Evolutionary conservation across 2,113 vertebrate species (phyloP), one percentile per base, ranked within the genome.

Genomic region (Alligator mississippiensis): DNA sequence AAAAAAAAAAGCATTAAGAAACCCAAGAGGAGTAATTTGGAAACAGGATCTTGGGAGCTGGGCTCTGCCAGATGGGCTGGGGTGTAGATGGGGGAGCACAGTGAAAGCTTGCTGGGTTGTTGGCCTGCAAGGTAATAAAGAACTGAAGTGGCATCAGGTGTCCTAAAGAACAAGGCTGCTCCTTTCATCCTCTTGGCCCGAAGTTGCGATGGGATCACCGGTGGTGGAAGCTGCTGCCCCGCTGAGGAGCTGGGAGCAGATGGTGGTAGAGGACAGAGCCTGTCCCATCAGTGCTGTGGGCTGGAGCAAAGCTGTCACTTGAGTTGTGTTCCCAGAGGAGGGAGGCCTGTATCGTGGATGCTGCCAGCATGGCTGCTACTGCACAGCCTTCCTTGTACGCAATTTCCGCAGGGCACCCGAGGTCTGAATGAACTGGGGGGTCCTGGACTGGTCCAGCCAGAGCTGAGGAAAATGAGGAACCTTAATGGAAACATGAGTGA

Each of bases 1-100:
- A 38, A 38, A 38, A 38, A 90, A 89, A 94, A 75, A 82, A 91
- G 92, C 70, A 19, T 94, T 96, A 93, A 95, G 96, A 96, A 96
- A 96, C 78, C 6, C 64, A 9, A 72, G 77, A 92, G 90, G 80
- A 90, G 30, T 15, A 3, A n/a, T 96, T 91, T 79, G 82, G 95
- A 95, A 97, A 96, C 55, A 6, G 4, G 82, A 62, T 57, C 55
- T 88, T 80, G 90, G n/a, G 30, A 88, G 55, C 28, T 80, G n/a
- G 82, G 70, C 34, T 82, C 74, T 81, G 4, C 2, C n/a, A 74
- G 70, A 47, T 61, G 84, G 70, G 80, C 38, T 63, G 80, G 60
- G n/a, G 80, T 10, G n/a, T 4, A 81, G 21, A 21, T 72, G 85
- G 55, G 90, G 17, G 28, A 90, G 7, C 22, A 0, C 0, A 3